Evolutionary conservation across 2,797 vertebrate species (phyloP).

Genomic region (Lagorchestes hirsutus): DNA sequence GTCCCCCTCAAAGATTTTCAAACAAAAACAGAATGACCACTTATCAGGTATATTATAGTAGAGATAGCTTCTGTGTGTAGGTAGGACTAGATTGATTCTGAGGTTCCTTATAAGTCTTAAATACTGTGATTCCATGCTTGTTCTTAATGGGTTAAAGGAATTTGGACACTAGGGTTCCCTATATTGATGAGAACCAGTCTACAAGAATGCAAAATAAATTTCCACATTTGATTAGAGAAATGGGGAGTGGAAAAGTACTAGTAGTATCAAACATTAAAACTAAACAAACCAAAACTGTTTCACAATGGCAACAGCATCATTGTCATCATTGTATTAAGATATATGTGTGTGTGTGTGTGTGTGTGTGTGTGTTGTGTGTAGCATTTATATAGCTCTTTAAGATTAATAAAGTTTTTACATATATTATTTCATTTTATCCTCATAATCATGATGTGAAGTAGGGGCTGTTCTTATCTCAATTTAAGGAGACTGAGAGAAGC

Average conservation of each 20-base stretch:
- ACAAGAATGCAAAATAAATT: not conserved
- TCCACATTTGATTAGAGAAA: not conserved
- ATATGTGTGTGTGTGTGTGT: no score
- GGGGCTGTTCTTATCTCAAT: not conserved
- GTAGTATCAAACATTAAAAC: not conserved
- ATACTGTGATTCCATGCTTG: no score
- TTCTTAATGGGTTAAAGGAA: not conserved
- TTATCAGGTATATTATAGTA: no score
- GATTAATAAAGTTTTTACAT: not conserved
- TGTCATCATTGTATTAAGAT: not conserved
- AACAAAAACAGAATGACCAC: no score
- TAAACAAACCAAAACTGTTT: slow-evolving; percentile 79
- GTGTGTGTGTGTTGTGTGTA: not conserved
- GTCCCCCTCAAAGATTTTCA: no score
- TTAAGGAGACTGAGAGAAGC: not conserved
- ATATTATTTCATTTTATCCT: not conserved
- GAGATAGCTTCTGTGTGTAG: no score
- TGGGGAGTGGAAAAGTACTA: not conserved
- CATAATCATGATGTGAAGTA: not conserved
- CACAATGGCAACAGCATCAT: slow-evolving; percentile 60
- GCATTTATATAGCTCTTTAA: not conserved
- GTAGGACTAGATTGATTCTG: no score
- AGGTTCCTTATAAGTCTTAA: no score
- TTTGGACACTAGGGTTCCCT: not conserved
- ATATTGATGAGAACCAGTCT: not conserved